These are phyloP conservation scores for Hipposideros larvatus DNA, from an alignment of 2,797 vertebrate species.

Conservation along the genomic window DNA sequence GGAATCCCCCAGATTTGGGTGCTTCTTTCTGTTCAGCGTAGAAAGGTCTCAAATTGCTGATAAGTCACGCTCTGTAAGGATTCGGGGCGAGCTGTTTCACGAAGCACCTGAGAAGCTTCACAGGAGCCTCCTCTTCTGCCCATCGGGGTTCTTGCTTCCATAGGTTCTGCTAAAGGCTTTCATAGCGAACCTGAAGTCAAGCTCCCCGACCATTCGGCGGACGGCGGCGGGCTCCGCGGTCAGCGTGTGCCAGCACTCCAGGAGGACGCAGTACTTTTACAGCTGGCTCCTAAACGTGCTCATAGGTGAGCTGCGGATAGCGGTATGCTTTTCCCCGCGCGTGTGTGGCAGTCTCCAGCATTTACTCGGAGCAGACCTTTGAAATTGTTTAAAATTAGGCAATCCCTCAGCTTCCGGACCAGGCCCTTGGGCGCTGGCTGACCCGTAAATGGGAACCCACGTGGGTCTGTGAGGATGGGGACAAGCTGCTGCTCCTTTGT, in stretches of 20 bases:
- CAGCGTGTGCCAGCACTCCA: slow-evolving; percentile 95
- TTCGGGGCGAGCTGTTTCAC: background rate
- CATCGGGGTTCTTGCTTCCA: background rate
- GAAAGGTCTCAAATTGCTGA: background rate
- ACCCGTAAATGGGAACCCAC: rapidly evolving
- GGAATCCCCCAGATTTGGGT: rapidly evolving
- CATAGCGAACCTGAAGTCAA: slow-evolving; percentile 95
- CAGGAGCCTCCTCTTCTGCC: background rate
- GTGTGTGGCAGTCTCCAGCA: background rate
- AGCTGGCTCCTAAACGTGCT: slow-evolving; percentile 98
- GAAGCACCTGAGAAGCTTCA: background rate
- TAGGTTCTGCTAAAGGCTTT: slow-evolving; percentile 97
- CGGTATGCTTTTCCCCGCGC: rapidly evolving
- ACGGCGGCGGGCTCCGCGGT: slow-evolving; percentile 96
- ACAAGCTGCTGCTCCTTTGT: background rate
- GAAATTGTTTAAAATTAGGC: background rate
- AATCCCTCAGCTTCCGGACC: rapidly evolving
- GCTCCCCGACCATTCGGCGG: slow-evolving; percentile 95
- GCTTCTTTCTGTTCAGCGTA: background rate
- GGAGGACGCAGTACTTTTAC: slow-evolving; percentile 96
- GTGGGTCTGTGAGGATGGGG: background rate
- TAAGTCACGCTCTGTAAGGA: background rate
- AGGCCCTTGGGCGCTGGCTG: background rate
- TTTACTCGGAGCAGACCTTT: background rate
- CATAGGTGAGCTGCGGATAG: slow-evolving; percentile 90